These are phyloP conservation scores for Xestia c-nigrum DNA, from an alignment of 2,888 invertebrate genomes.

Conservation along the genomic window DNA sequence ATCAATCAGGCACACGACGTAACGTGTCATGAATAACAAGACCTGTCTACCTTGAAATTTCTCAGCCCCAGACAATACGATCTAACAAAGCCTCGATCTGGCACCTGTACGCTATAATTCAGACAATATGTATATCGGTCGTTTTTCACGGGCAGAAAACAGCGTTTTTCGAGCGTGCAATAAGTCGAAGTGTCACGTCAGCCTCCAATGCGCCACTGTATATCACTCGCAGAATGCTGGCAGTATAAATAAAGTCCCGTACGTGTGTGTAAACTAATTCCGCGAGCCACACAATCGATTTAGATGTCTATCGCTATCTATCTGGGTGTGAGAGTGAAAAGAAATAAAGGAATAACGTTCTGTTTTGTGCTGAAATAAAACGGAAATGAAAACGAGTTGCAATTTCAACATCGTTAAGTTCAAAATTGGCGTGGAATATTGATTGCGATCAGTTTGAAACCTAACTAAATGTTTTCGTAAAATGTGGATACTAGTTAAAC, in stretches of 20 bases:
- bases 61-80: background rate
- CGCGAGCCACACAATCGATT: slow-evolving; percentile 59
- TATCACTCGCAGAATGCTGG: slow-evolving; percentile 56
- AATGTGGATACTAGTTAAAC: no score
- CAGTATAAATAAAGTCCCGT: slow-evolving; percentile 56
- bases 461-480: no score
- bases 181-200: slow-evolving; percentile 60
- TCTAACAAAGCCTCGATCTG: slow-evolving; percentile 11
- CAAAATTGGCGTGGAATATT: background rate
- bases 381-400: slow-evolving; percentile 2
- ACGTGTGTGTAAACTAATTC: slow-evolving; percentile 59
- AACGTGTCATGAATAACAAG: slow-evolving; percentile 34
- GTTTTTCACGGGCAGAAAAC: slow-evolving; percentile 55
- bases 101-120: slow-evolving; percentile 43
- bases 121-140: slow-evolving; percentile 44
- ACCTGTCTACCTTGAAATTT: slow-evolving; percentile 12
- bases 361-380: slow-evolving; percentile 10
- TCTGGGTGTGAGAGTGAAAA: slow-evolving; percentile 33
- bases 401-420: background rate
- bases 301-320: slow-evolving; percentile 46
- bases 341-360: slow-evolving; percentile 16
- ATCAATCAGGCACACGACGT: slow-evolving; percentile 24
- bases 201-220: slow-evolving; percentile 44
- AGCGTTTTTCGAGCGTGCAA: slow-evolving; percentile 53
- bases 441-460: background rate